Base-by-base conservation (phyloP, 2,888 invertebrate species). In the Eutolmus rufibarbis region DNA sequence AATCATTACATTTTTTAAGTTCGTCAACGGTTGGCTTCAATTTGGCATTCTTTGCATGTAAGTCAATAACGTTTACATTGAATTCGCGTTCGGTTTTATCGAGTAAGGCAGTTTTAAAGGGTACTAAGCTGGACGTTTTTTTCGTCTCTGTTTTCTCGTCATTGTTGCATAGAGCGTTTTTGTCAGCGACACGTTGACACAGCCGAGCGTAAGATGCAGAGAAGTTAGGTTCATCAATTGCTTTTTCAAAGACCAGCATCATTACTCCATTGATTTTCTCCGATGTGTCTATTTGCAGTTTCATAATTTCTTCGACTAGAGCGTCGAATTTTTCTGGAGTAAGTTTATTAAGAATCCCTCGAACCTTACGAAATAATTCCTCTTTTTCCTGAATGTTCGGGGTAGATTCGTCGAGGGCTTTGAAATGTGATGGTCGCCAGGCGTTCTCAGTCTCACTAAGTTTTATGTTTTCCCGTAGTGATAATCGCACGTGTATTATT, bases 171-270 rank as follows among this genome's bases (percentile, higher is more conserved):
- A 90, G 89, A 0, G 90, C 90, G 91, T 93, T 95, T 88, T 91
- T 94, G 78, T 94, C 91, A 7, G 91, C 91, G 77, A 97, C 93
- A 91, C 96, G 95, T 91, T 95, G 94, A 91, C 97, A 97, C 95
- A 99, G 95, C 74, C 95, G 94, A 2, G 98, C 98, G 93, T 98
- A 99, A 0, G 97, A 97, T 86, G 96, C 96, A 16, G 98, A 97
- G 92, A 98, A 99, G 90, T 96, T 97, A 0, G 98, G 98, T 92
- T 99, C 98, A 92, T 98, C 97, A 87, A 98, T 96, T 31, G 98
- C 97, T 93, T 99, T 99, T 92, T 98, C 97, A 92, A 98, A 98
- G 7, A 98, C 96, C 88, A 98, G 94, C 91, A 97, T 95, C 90
- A 98, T 98, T 23, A 98, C 97, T 89, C 96, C 96, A 90, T 95